These are phyloP conservation scores for Halichondria panicea DNA, from an alignment of 37 sponge, comb jelly and placozoan species.

Conservation along the genomic window DNA sequence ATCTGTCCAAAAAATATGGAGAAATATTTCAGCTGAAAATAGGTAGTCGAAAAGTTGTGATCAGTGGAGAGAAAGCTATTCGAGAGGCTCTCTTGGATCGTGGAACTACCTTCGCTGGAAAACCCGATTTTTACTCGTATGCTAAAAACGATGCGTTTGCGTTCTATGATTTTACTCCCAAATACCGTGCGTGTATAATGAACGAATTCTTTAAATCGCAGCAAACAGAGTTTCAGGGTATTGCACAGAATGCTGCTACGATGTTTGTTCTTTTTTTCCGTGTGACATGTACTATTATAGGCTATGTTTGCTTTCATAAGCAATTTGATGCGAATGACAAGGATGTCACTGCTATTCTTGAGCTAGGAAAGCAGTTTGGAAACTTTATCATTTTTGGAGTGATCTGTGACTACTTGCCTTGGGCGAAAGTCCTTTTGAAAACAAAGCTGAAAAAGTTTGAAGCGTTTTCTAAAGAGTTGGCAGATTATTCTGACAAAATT, in stretches of 20 bases:
- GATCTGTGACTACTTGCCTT: conserved; percentile 33
- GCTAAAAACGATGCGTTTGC: neutral
- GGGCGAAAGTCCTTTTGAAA: conserved; percentile 5
- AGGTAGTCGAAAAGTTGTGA: conserved; percentile 32
- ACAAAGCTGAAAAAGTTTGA: conserved; percentile 1
- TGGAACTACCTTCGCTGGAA: conserved; percentile 30
- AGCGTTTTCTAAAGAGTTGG: conserved; percentile 6
- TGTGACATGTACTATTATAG: conserved; percentile 40
- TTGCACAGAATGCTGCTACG: too few species aligned
- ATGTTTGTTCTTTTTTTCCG: too few species aligned
- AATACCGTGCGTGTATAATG: too few species aligned
- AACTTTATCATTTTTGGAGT: conserved; percentile 19
- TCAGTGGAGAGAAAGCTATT: conserved; percentile 32
- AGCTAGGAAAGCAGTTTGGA: neutral
- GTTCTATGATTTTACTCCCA: conserved; percentile 17
- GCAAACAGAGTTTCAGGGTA: too few species aligned
- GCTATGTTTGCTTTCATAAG: conserved; percentile 40
- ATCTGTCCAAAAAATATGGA: conserved; percentile 28
- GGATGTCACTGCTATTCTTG: conserved; percentile 13
- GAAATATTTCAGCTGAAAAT: conserved; percentile 34
- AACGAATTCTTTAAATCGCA: too few species aligned
- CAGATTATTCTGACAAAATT: conserved; percentile 24
- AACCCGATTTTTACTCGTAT: conserved; percentile 45
- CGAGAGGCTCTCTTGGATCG: conserved; percentile 19
- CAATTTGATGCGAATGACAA: conserved; percentile 11